Base-by-base conservation (phyloP, 2,888 invertebrate species). In the Protonemura montana region DNA sequence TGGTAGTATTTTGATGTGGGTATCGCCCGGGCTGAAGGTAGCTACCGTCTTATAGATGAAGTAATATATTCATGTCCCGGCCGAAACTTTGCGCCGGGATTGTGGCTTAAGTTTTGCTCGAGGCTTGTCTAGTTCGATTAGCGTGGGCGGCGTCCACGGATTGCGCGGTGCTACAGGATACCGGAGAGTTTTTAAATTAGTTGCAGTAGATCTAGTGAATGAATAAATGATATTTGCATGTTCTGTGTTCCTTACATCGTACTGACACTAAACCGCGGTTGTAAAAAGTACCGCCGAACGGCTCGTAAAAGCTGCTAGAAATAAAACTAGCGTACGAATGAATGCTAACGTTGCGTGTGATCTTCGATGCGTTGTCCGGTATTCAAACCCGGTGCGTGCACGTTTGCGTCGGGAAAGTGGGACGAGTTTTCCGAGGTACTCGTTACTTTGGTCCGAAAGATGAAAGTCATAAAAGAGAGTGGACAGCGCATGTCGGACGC, bases 191-290 rank as follows among this genome's bases (percentile, higher is more conserved):
- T 78, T 28, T n/a, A 28, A 78, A 28, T 27, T 13, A 78, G 28
- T 26, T 26, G 27, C 25, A 10, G 26, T 26, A 78, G 10, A n/a
- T 78, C 78, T 10, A 78, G 28, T 27, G n/a, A 78, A 78, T 28
- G 78, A 78, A 78, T 78, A 27, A 78, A 78, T 78, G 78, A 26
- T 27, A 78, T 78, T 78, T 78, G 78, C 78, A 78, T 78, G 78
- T 25, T 78, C 26, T 2, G 26, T 2, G 27, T 26, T 27, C 25
- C 26, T 28, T 78, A 26, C n/a, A 78, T 59, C 59, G 59, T 21
- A 26, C 78, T 1, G 28, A 78, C 5, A 28, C 26, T 27, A 78
- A 78, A 78, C 28, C 13, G 0, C 1, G 26, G 10, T 27, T 78
- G 16, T 26, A 78, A 78, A 78, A 78, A 0, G 26, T 25, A 78